Evolutionary conservation across 2,888 invertebrate species (phyloP), one percentile per base, ranked within the genome.

Genomic region (Sesia bembeciformis): DNA sequence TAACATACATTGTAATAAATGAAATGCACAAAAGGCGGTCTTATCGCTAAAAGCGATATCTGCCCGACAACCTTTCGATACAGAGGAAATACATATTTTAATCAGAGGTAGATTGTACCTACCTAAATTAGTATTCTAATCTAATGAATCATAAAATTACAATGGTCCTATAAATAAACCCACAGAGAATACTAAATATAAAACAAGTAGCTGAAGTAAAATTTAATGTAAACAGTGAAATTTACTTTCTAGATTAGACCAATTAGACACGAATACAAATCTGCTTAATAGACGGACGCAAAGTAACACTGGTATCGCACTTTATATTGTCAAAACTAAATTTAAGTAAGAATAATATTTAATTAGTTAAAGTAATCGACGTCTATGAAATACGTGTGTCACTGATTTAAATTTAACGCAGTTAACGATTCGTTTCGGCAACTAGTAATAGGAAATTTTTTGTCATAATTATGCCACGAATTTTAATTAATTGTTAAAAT

Each of bases 381-480:
- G 46, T 8, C 39, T 46, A 5, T 8, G 46, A 57, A 56, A 56
- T 56, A 58, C 52, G 39, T 40, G 39, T 52, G 54, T 52, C 46
- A 42, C 54, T 54, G 51, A 58, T 58, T 56, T 43, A 38, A 55
- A 54, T 56, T 58, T 52, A 51, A 54, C 52, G 55, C 52, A 50
- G 52, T 51, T 39, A 7, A 40, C 40, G 52, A 58, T 54, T 55
- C 41, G 52, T 53, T 55, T 53, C 53, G 56, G 46, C 43, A 57
- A 51, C 50, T 54, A 7, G 4, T 46, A 43, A 43, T 23, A 23
- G 23, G 23, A 23, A 23, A 23, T 23, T 23, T 23, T 23, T 23
- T 23, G 23, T 23, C 23, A 23, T 23, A 23, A 23, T 23, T 23
- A 1, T 23, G 23, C 23, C 23, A 23, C 23, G 23, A 23, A 23